phyloP scores from a whole-genome alignment of 1,140 invertebrate genomes.

The Archegozetes longisetosus region DNA sequence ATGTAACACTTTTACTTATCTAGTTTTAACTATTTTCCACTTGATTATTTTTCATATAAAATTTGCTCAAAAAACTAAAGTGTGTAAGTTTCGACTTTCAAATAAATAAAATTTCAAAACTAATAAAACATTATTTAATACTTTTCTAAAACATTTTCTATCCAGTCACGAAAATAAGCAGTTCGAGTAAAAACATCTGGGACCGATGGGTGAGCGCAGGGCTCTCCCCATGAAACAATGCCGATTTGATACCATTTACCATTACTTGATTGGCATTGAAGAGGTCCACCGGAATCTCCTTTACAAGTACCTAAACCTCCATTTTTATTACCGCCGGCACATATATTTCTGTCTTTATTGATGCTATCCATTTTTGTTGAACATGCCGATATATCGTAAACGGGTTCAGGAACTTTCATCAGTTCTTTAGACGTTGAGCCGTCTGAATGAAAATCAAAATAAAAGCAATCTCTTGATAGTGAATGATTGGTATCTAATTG shows the following conservation, averaged over 20 bases:
- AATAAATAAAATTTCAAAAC: no score
- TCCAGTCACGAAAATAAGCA: no score
- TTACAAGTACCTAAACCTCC: conserved; percentile 33
- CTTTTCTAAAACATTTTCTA: no score
- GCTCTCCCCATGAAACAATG: conserved; percentile 51
- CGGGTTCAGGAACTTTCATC: neutral
- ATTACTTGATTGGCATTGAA: conserved; percentile 40
- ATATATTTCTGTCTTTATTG: neutral
- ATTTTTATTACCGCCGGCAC: neutral
- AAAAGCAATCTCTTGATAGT: neutral
- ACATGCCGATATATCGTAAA: neutral
- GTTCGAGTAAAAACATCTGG: no score
- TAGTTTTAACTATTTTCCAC: no score
- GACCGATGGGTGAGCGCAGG: conserved; percentile 55
- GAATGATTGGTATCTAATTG: no score
- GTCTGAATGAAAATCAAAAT: neutral
- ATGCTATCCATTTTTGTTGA: neutral
- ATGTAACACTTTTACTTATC: no score
- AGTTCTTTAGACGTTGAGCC: neutral
- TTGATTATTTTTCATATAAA: no score
- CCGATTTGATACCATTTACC: conserved; percentile 31
- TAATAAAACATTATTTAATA: no score
- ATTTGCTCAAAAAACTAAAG: no score
- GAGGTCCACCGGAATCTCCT: conserved; percentile 54
- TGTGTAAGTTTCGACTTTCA: no score